Evolutionary conservation across 1,140 invertebrate species (phyloP).

Genomic region (Saccostrea cuccullata): DNA sequence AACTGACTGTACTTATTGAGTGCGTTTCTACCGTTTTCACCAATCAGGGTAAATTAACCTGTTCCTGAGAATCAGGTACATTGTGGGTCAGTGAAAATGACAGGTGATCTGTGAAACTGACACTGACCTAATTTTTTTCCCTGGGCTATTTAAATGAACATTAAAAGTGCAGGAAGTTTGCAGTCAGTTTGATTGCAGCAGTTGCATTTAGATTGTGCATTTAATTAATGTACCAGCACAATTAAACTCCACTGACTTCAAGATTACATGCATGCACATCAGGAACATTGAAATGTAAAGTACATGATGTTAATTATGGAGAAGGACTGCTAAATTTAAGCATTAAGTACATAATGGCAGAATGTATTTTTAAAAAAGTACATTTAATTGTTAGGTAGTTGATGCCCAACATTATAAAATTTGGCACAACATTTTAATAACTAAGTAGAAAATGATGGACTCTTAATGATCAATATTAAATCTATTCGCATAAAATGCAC

Average conservation of each 20-base stretch:
- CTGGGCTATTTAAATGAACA: background rate
- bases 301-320: no score
- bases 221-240: background rate
- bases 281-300: no score
- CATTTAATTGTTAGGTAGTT: no score
- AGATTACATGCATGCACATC: no score
- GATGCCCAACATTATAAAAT: no score
- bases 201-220: background rate
- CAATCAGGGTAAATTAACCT: constrained; percentile 9
- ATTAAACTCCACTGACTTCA: no score
- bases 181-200: background rate
- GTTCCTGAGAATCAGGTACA: background rate
- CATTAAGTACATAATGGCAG: no score
- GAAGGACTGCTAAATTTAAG: no score
- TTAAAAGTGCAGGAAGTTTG: constrained; percentile 1
- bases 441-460: no score
- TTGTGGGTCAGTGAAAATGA: constrained; percentile 23
- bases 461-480: no score
- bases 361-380: no score
- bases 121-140: background rate
- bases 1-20: background rate
- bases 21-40: background rate
- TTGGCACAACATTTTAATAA: no score
- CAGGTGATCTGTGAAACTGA: constrained; percentile 24
- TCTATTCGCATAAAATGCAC: background rate